Conservation (phyloP, 2,113 vertebrate genomes). For the Entosphenus tridentatus region DNA sequence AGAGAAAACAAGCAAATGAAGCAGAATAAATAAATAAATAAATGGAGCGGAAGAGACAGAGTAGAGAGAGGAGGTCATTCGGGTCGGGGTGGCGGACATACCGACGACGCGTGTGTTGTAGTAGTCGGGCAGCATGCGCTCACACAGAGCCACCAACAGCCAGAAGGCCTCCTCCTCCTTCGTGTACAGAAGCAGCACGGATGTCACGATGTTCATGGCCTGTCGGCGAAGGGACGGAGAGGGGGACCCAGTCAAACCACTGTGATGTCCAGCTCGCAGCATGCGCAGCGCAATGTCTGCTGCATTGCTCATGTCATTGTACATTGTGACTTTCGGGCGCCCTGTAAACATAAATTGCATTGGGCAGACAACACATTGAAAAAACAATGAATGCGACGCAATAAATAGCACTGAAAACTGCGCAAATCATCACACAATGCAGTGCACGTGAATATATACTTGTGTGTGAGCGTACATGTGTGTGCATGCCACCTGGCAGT, state of each 20-base stretch:
- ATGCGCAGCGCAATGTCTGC: too few relatives aligned
- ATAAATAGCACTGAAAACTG: too few relatives aligned
- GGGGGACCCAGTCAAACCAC: background rate
- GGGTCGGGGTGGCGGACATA: conserved; percentile 21
- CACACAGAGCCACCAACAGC: conserved; percentile 82
- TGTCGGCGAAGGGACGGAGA: conserved; percentile 15
- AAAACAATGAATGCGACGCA: too few relatives aligned
- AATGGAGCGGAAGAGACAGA: background rate
- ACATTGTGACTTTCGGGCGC: too few relatives aligned
- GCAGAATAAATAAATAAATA: background rate
- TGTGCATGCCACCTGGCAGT: too few relatives aligned
- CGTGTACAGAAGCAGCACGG: conserved; percentile 75
- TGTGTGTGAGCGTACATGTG: too few relatives aligned
- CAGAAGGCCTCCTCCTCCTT: conserved; percentile 97
- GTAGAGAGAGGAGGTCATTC: background rate
- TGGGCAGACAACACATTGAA: too few relatives aligned
- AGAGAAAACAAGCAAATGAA: background rate
- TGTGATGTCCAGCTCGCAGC: background rate
- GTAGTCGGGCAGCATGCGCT: conserved; percentile 92
- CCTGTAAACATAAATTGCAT: too few relatives aligned
- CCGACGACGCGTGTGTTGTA: conserved; percentile 96
- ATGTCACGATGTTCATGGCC: conserved; percentile 98
- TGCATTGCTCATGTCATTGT: too few relatives aligned
- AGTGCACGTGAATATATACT: too few relatives aligned
- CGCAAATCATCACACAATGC: too few relatives aligned